Base-by-base conservation (phyloP, 2,113 vertebrate species). In the Thomomys bottae region DNA sequence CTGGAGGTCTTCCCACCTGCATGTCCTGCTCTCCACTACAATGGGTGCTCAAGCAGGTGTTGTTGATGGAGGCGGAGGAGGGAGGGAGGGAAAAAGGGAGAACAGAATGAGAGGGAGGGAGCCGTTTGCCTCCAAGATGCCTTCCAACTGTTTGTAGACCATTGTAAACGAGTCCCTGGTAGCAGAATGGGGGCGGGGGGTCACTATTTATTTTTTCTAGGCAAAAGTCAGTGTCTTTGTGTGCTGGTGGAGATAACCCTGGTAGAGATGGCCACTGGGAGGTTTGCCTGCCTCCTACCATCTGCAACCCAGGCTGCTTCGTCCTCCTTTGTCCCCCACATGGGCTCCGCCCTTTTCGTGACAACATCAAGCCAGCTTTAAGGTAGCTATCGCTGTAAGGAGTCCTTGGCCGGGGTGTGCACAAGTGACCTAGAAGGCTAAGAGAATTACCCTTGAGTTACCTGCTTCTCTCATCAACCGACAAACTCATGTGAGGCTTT, bases 21-120 rank as follows among this genome's bases (percentile, higher is more conserved):
- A 10, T 57, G 34, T 17, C n/a, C 14, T 8, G 54, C 64, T 36
- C 1, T 14, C 15, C 54, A 20, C 10, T 26, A 40, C 61, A n/a
- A 24, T 2, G 2, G 40, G 9, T 6, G n/a, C 28, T 45, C 66
- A 18, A 14, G 36, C 1, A 36, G 28, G 5, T 20, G 17, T 0
- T 28, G 63, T 59, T 64, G 54, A 28, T 28, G 20, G 49, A 30
- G 57, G 28, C 11, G 76, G 6, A 61, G 57, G 14, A 79, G 36
- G 28, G 26, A 17, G 26, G 12, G 14, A 34, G 12, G 15, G 14
- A 30, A 40, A 77, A n/a, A 54, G 6, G 17, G 26, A 57, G 28
- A 34, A 49, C 1, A 32, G 83, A 59, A 10, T 17, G 4, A 23
- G 68, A 61, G 66, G 40, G 6, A 38, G 26, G 49, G 34, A 59